Evolutionary conservation across 2,113 vertebrate genomes (phyloP).

Genomic region (Merops nubicus): DNA sequence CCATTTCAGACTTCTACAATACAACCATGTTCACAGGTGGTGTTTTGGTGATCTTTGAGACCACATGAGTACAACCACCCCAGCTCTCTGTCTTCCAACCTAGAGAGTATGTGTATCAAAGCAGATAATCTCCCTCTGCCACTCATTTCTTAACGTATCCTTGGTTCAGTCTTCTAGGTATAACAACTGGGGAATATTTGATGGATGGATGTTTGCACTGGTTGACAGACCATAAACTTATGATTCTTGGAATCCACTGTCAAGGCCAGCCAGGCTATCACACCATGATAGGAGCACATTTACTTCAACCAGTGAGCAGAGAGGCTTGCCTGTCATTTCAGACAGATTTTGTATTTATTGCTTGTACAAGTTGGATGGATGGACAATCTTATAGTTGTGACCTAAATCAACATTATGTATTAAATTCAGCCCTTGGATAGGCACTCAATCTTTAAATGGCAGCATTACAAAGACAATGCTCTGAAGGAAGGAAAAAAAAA

Average conservation of each 20-base stretch:
- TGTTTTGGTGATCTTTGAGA: background rate
- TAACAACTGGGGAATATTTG: background rate
- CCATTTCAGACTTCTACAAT: background rate
- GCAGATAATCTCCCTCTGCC: background rate
- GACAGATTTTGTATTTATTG: background rate
- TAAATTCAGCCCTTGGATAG: background rate
- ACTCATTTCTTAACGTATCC: background rate
- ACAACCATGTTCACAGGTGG: fast-evolving
- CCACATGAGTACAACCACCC: background rate
- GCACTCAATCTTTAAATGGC: background rate
- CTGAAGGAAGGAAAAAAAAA: background rate
- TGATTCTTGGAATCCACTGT: background rate
- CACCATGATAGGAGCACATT: background rate
- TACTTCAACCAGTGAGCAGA: background rate
- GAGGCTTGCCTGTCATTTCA: background rate
- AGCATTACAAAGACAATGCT: background rate
- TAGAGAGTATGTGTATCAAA: background rate
- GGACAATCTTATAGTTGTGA: background rate
- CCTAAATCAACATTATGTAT: background rate
- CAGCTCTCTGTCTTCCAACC: background rate
- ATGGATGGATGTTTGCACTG: background rate
- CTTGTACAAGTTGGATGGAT: background rate
- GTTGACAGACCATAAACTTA: background rate
- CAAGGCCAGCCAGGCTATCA: background rate
- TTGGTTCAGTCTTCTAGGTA: background rate